phyloP scores from a whole-genome alignment of 2,888 invertebrate genomes.

The Agonum fuliginosum region DNA sequence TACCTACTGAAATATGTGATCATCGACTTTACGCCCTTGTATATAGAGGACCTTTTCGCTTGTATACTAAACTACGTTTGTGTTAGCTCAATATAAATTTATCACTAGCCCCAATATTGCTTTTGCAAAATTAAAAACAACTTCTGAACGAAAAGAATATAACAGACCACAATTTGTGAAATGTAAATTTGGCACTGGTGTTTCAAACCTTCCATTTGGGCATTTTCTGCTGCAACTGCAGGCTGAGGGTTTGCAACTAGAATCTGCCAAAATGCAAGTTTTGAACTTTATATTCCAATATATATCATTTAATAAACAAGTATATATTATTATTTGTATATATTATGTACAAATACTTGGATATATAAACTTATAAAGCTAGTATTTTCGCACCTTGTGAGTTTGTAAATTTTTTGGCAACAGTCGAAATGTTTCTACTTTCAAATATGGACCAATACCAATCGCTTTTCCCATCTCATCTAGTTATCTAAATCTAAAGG shows the following conservation, averaged over 20 bases:
- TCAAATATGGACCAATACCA: constrained; percentile 16
- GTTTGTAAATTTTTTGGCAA: constrained; percentile 44
- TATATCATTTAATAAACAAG: constrained; percentile 40
- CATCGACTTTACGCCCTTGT: constrained; percentile 50
- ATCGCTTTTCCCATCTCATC: constrained; percentile 4
- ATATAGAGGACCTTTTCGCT: constrained; percentile 50
- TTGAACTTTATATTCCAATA: constrained; percentile 12
- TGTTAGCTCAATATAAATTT: constrained; percentile 49
- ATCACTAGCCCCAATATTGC: constrained; percentile 56
- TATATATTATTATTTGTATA: constrained; percentile 42
- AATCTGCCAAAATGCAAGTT: neutral
- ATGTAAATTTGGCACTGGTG: constrained; percentile 48
- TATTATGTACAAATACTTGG: constrained; percentile 40
- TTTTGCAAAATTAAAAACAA: constrained; percentile 54
- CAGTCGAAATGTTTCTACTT: constrained; percentile 21
- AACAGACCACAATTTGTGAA: constrained; percentile 44
- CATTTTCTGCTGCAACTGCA: constrained; percentile 12
- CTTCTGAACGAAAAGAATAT: constrained; percentile 11
- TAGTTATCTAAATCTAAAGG: constrained; percentile 29
- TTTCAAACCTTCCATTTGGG: neutral
- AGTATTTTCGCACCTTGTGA: constrained; percentile 44
- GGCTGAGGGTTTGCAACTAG: neutral
- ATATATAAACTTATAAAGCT: constrained; percentile 46
- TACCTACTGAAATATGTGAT: constrained; percentile 41
- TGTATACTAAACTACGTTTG: constrained; percentile 24